Percentiles rank a stretch among this genome's conserved stretches.
Evolutionary conservation across 2,797 vertebrate genomes (phyloP).

Genomic region (Mus caroli): DNA sequence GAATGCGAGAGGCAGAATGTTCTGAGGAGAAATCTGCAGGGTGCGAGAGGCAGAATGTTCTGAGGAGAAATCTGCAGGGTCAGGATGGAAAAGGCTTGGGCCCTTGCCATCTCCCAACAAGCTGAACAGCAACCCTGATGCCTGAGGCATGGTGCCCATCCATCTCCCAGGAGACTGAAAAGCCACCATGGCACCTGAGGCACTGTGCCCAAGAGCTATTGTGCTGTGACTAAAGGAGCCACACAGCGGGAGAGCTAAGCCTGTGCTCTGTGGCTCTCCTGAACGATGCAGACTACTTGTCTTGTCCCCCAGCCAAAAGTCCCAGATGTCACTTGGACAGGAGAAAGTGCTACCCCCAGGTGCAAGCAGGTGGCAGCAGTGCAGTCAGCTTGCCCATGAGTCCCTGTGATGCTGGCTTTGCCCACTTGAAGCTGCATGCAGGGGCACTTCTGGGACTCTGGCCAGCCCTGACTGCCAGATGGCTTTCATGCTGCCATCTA

Average conservation of each 20-base stretch:
- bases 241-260: neutral
- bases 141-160: neutral
- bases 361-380: neutral
- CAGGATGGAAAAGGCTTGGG: neutral
- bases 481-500: neutral
- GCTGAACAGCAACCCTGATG: neutral
- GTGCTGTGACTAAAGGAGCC: neutral
- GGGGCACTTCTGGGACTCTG: conserved; percentile 5
- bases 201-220: neutral
- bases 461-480: neutral
- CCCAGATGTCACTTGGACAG: neutral
- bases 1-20: neutral
- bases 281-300: neutral
- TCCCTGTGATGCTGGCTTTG: neutral
- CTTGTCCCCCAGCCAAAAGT: neutral
- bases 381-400: neutral
- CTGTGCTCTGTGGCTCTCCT: neutral
- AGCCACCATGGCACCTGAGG: neutral
- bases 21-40: neutral
- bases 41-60: neutral
- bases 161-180: conserved; percentile 17
- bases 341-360: neutral
- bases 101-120: neutral
- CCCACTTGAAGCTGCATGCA: neutral
- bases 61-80: neutral